Evolutionary conservation across 2,888 invertebrate genomes (phyloP), one percentile per base, ranked within the genome.

Genomic region (Patella depressa): DNA sequence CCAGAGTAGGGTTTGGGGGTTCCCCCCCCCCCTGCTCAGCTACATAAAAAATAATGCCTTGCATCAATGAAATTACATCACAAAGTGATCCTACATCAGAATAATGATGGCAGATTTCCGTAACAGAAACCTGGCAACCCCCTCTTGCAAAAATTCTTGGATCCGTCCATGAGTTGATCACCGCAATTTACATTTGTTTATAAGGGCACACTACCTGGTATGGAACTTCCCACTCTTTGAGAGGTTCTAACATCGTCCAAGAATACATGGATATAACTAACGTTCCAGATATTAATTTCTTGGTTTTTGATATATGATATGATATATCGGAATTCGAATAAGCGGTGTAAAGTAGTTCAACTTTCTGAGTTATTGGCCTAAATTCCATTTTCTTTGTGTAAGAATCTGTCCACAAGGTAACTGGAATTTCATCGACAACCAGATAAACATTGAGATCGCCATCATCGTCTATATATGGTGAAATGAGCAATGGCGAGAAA

Each of bases 401-500:
- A 7, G 80, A 72, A 76, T 84, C 82, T 53, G 84, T 74, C n/a
- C 73, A 24, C 74, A 83, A 84, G 53, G 78, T 79, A 1, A 85
- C 78, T n/a, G 83, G 80, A 7, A 86, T 77, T 76, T 82, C 81
- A 72, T 88, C 87, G 3, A 85, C 59, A 15, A 85, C 80, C 9
- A 88, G 76, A 72, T 83, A 86, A 2, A 88, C 85, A 69, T 82
- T 82, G 12, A 87, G 73, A n/a, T 12, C 29, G 17, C 79, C 78
- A 29, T 80, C 79, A 9, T 82, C 84, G 59, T 91, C 87, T 53
- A 84, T 75, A 73, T 85, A 88, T 0, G 91, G 90, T 3, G 92
- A 91, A 14, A 93, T 85, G 17, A 92, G 85, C 0, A 89, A 78
- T 1, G 91, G 91, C 3, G 95, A 94, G 89, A 98, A 96, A 89